A percentile compares a stretch with the other conserved stretches of the same genome.
Conservation (phyloP, 2,797 vertebrate genomes). For the Epinephelus malabaricus region DNA sequence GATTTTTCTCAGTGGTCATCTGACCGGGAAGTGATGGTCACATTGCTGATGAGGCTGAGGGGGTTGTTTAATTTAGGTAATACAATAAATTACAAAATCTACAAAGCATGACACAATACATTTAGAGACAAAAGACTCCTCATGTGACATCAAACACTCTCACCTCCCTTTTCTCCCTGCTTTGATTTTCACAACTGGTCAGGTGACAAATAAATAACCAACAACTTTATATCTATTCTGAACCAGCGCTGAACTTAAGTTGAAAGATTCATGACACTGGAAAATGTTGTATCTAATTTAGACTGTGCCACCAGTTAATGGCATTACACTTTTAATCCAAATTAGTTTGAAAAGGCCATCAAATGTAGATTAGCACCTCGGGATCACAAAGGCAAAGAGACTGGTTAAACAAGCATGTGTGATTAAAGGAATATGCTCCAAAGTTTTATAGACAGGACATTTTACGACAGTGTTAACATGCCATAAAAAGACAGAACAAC, state of each 20-base stretch:
- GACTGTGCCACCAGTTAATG: background rate
- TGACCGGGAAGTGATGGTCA: constrained; percentile 1
- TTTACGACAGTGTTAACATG: background rate
- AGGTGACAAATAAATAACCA: constrained; percentile 13
- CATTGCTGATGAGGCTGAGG: background rate
- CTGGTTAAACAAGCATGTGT: background rate
- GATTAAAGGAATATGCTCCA: background rate
- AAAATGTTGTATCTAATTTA: constrained; percentile 4
- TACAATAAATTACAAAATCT: background rate
- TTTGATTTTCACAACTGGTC: background rate
- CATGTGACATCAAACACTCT: background rate
- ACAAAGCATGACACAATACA: background rate
- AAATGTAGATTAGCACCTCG: constrained; percentile 5
- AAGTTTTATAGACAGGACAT: background rate
- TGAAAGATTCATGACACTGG: background rate
- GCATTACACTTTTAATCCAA: background rate
- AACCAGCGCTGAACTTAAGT: background rate
- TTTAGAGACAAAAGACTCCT: background rate
- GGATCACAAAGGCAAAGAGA: constrained; percentile 7
- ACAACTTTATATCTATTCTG: background rate
- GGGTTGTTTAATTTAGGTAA: background rate
- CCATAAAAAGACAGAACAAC: background rate
- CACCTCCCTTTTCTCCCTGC: background rate
- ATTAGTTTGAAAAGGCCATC: background rate
- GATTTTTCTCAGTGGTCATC: constrained; percentile 7